phyloP scores from a whole-genome alignment of 2,113 vertebrate species.

The Scatophagus argus region DNA sequence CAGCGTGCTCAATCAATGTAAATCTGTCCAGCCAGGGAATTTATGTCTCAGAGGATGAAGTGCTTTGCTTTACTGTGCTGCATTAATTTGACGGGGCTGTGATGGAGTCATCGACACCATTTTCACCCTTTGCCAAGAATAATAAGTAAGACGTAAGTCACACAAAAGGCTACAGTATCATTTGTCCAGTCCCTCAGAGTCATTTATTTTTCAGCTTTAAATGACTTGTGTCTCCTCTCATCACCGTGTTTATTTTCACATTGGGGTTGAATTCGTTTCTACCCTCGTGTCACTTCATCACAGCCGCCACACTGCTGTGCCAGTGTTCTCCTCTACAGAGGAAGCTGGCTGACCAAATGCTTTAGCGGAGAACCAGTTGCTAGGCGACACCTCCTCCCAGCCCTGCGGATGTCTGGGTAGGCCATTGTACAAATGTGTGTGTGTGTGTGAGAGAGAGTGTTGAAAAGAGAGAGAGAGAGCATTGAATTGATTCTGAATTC shows the following conservation, averaged over 20 bases:
- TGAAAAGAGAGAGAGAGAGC: background rate
- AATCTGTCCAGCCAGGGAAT: slow-evolving; percentile 64
- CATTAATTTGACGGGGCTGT: slow-evolving; percentile 53
- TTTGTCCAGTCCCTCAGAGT: slow-evolving; percentile 1
- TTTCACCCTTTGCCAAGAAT: slow-evolving; percentile 17
- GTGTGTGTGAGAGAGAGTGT: slow-evolving; percentile 7
- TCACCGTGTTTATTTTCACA: background rate
- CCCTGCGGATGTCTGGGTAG: slow-evolving; percentile 42
- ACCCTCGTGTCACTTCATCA: slow-evolving; percentile 29
- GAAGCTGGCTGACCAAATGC: slow-evolving; percentile 47
- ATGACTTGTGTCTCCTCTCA: background rate
- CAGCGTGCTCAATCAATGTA: slow-evolving; percentile 65
- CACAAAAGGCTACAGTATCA: background rate
- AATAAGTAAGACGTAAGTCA: slow-evolving; percentile 26
- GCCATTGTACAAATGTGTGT: slow-evolving; percentile 25
- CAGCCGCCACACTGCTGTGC: slow-evolving; percentile 51
- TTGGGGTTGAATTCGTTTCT: slow-evolving; percentile 7
- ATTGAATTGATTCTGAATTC: slow-evolving; percentile 5
- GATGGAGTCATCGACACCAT: slow-evolving; percentile 14
- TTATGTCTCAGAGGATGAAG: slow-evolving; percentile 56
- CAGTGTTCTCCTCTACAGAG: slow-evolving; percentile 35
- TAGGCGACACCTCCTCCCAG: slow-evolving; percentile 77
- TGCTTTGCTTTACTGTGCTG: slow-evolving; percentile 43
- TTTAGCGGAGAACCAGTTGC: slow-evolving; percentile 74
- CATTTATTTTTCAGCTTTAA: background rate